Percentiles rank a stretch among this genome's conserved stretches.
Conservation (phyloP, 2,888 invertebrate genomes). For the Homarus gammarus region DNA sequence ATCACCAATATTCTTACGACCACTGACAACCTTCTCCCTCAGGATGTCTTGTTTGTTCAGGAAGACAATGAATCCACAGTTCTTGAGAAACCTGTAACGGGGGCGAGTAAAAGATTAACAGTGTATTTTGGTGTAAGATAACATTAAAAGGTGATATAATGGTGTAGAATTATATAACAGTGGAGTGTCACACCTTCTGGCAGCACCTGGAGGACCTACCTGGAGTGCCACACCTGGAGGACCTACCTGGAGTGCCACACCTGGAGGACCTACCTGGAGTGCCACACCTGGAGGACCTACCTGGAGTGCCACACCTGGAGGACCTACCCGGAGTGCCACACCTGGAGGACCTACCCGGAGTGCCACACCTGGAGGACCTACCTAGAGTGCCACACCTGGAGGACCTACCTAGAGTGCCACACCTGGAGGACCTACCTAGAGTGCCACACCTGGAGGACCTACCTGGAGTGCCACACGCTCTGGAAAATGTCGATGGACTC, state of each 20-base stretch:
- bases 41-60: constrained; percentile 90
- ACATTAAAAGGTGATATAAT: no score
- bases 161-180: no score
- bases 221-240: not conserved
- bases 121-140: no score
- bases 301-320: no score
- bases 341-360: not conserved
- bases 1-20: constrained; percentile 81
- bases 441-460: not conserved
- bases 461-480: constrained; percentile 89
- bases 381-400: no score
- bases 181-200: not conserved
- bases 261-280: not conserved
- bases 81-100: constrained; percentile 84
- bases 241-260: not conserved
- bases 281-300: not conserved
- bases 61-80: constrained; percentile 89
- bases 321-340: not conserved
- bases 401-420: not conserved
- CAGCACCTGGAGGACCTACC: not conserved
- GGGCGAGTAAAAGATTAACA: no score
- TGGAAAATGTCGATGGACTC: constrained; percentile 87
- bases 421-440: not conserved
- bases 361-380: not conserved
- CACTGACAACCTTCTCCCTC: constrained; percentile 84